These are phyloP conservation scores for Dione vanillae DNA, from an alignment of 2,888 invertebrate genomes.

Conservation along the genomic window DNA sequence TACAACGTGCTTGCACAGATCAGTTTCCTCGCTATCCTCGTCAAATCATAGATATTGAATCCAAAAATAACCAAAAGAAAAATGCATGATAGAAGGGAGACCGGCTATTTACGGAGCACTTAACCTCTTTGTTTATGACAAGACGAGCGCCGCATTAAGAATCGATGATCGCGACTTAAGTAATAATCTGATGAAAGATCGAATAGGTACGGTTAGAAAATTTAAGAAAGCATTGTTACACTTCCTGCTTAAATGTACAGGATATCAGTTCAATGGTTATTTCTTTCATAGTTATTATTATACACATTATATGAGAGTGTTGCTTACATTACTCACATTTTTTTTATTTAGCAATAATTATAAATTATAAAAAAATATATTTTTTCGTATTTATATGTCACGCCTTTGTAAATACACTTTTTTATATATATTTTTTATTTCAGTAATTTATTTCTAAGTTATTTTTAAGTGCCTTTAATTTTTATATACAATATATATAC, in stretches of 20 bases:
- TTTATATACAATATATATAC: too few relatives aligned
- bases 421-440: too few relatives aligned
- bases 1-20: conserved; percentile 40
- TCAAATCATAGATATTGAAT: conserved; percentile 52
- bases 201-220: background rate
- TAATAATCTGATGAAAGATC: conserved; percentile 32
- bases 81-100: conserved; percentile 56
- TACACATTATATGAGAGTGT: too few relatives aligned
- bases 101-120: conserved; percentile 66
- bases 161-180: conserved; percentile 49
- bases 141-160: conserved; percentile 63
- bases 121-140: conserved; percentile 73
- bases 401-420: too few relatives aligned
- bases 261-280: background rate
- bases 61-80: conserved; percentile 56
- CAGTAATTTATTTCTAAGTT: too few relatives aligned
- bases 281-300: background rate
- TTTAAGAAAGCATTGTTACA: background rate
- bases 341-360: too few relatives aligned
- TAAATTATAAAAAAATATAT: too few relatives aligned
- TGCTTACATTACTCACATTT: too few relatives aligned
- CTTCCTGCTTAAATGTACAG: background rate
- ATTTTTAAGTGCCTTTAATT: too few relatives aligned
- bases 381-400: too few relatives aligned
- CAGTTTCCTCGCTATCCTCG: conserved; percentile 48